A percentile compares a stretch with the other conserved stretches of the same genome.
phyloP scores from a whole-genome alignment of 2,113 vertebrate species.

The Microtus pennsylvanicus region DNA sequence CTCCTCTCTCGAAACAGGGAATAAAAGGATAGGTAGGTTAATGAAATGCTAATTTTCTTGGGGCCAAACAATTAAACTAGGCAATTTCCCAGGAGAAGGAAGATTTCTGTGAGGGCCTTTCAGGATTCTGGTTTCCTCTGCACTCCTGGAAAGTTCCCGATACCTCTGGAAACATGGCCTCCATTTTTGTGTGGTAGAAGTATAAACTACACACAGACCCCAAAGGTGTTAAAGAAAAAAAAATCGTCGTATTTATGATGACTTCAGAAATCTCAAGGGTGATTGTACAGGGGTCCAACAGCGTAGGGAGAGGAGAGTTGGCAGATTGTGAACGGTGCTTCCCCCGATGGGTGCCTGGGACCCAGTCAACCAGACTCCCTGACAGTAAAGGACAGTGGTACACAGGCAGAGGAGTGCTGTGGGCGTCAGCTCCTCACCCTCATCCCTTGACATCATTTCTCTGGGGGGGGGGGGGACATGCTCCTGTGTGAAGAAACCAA shows the following conservation, averaged over 20 bases:
- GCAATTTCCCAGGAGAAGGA: conserved; percentile 55
- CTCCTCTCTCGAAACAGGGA: conserved; percentile 43
- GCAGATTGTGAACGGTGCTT: no score
- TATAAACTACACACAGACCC: not conserved
- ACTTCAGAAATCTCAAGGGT: not conserved
- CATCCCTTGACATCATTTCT: not conserved
- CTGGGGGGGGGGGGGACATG: not conserved
- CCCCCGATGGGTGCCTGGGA: accelerated
- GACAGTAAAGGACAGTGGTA: accelerated
- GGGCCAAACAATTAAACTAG: conserved; percentile 35
- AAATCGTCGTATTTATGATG: not conserved
- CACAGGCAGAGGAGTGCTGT: accelerated
- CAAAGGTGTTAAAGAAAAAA: not conserved
- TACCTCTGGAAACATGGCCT: not conserved
- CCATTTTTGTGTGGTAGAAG: not conserved
- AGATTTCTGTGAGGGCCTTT: conserved; percentile 12
- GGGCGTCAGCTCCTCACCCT: no score
- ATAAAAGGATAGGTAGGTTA: conserved; percentile 26
- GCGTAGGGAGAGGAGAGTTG: not conserved
- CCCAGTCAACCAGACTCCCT: not conserved
- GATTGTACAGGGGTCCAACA: not conserved
- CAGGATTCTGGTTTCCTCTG: not conserved
- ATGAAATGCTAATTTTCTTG: conserved; percentile 57
- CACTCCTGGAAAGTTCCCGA: not conserved
- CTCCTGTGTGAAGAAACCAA: not conserved